These are phyloP conservation scores for Homalodisca vitripennis DNA, from an alignment of 1,140 invertebrate species.

Conservation along the genomic window DNA sequence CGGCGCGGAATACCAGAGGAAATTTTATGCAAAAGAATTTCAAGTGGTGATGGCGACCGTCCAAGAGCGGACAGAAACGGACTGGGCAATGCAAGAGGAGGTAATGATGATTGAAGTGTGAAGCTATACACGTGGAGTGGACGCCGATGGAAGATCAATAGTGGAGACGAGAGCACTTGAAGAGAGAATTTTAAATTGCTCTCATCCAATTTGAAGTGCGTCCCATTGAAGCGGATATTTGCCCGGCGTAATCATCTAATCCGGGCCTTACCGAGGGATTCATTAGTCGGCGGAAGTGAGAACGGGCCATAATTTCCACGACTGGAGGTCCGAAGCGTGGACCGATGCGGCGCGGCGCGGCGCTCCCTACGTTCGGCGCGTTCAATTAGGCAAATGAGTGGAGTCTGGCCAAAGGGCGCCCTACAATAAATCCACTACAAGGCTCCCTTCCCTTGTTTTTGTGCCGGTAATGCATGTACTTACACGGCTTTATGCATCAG, in stretches of 20 bases:
- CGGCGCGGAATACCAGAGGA: too few relatives aligned
- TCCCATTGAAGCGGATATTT: constrained; percentile 24
- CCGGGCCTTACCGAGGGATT: too few relatives aligned
- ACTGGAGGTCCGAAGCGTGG: too few relatives aligned
- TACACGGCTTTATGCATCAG: constrained; percentile 16
- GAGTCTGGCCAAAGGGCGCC: not conserved
- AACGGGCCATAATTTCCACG: constrained; percentile 8
- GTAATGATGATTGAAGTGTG: too few relatives aligned
- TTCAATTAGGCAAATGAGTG: constrained; percentile 20
- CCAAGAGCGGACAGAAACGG: too few relatives aligned
- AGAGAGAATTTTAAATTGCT: constrained; percentile 25
- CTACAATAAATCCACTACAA: constrained; percentile 3
- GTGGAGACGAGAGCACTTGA: not conserved
- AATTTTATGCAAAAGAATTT: too few relatives aligned
- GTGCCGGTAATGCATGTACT: constrained; percentile 4
- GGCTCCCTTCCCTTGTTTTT: not conserved
- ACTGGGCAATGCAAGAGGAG: too few relatives aligned
- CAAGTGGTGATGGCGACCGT: too few relatives aligned
- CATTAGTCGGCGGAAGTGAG: constrained; percentile 14
- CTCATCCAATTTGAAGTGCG: constrained; percentile 20
- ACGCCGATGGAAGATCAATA: too few relatives aligned
- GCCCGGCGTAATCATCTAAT: constrained; percentile 21
- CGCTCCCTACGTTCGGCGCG: not conserved
- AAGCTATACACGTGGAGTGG: too few relatives aligned
- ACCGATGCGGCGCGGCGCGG: not conserved